Evolutionary conservation across 2,888 invertebrate species (phyloP), one percentile per base, ranked within the genome.

Genomic region (Eumerus sabulonum): DNA sequence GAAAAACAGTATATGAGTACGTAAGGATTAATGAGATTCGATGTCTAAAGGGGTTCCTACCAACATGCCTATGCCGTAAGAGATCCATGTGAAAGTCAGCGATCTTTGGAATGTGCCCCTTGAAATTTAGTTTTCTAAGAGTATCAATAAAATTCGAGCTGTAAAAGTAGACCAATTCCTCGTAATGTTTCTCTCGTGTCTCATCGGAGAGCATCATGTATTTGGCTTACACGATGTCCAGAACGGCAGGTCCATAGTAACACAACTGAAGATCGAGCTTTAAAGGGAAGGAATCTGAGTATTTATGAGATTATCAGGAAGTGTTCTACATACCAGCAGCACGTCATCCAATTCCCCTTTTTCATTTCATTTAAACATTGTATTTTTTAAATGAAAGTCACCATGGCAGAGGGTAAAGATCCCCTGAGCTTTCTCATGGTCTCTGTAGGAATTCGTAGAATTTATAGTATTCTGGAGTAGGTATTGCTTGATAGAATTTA

Each of bases 381-480:
- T 56, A 40, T 86, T 86, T 18, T 83, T 84, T 3, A 74, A 16
- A 56, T 87, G 86, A 19, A 87, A 85, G 59, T 86, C 86, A 0
- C 86, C 86, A 59, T 86, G 86, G 47, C 83, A 83, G 0, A 86
- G 82, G n/a, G n/a, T n/a, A n/a, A n/a, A n/a, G n/a, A n/a, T n/a
- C n/a, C n/a, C n/a, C n/a, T n/a, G n/a, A n/a, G n/a, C n/a, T n/a
- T n/a, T n/a, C n/a, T n/a, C n/a, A n/a, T n/a, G n/a, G n/a, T n/a
- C n/a, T 0, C 27, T 4, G 7, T 27, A 59, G 4, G 36, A 59
- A 9, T 19, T 51, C 50, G 17, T 16, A 5, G 17, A 51, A 51
- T 3, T 36, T 13, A 18, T 38, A 57, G 76, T 77, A 5, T 73
- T 45, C 9, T 62, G n/a, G 0, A 72, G 0, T 0, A 84, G 9